Conservation (phyloP, 1,140 invertebrate species). For the Solenopsis fugax region DNA sequence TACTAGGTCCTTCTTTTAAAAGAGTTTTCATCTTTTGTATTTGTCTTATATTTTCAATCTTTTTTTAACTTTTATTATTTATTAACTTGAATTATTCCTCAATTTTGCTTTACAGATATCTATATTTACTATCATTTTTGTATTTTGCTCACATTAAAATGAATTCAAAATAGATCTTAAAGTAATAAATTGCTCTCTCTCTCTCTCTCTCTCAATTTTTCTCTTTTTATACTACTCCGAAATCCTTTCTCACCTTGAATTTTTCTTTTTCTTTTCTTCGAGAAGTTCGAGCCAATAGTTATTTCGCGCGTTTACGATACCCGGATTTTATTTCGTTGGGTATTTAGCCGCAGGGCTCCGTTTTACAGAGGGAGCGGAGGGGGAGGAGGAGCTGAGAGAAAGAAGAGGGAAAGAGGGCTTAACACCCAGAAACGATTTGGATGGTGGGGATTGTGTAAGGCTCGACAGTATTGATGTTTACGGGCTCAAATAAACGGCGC, state of each 20-base stretch:
- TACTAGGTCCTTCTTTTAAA: not conserved
- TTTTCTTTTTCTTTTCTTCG: slow-evolving; percentile 51
- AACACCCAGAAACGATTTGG: slow-evolving; percentile 50
- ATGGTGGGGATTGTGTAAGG: slow-evolving; percentile 44
- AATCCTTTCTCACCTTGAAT: slow-evolving; percentile 53
- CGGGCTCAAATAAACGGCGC: slow-evolving; percentile 83
- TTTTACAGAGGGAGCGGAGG: not conserved
- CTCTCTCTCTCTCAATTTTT: slow-evolving; percentile 10
- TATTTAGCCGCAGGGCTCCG: slow-evolving; percentile 53
- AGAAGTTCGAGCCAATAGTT: slow-evolving; percentile 65
- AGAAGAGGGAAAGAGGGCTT: slow-evolving; percentile 27
- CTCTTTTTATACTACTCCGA: slow-evolving; percentile 13
- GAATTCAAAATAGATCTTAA: not conserved
- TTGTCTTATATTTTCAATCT: not conserved
- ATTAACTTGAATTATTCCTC: not conserved
- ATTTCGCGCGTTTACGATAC: slow-evolving; percentile 75
- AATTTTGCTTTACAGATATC: not conserved
- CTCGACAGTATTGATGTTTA: slow-evolving; percentile 83
- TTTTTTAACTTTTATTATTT: not conserved
- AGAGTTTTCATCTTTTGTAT: not conserved
- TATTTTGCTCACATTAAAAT: not conserved
- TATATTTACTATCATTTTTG: not conserved
- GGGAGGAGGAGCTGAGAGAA: slow-evolving; percentile 11
- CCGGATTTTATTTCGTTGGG: slow-evolving; percentile 66
- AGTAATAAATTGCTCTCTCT: slow-evolving; percentile 33